Evolutionary conservation across 2,797 vertebrate species (phyloP), one percentile per base, ranked within the genome.

Genomic region (Xenopus petersii): DNA sequence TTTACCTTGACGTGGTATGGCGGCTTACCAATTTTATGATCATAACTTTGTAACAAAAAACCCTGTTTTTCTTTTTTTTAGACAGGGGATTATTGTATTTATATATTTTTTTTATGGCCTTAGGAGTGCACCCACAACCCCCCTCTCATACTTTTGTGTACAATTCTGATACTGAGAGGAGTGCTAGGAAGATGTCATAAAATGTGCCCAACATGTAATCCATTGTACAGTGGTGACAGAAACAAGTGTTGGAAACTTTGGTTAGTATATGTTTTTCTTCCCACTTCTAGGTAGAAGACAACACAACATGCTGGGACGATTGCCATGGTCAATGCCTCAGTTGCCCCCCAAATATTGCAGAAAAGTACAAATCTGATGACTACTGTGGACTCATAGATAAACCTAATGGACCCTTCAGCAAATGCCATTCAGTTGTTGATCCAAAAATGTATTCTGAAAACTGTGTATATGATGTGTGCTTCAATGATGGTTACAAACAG

Each of bases 391-490:
- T 83, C 8, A 65, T 87, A 1, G 5, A 30, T 1, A 10, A 60
- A 30, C 33, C 73, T 12, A 61, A 79, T 0, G 82, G 87, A 6
- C 83, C 91, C 1, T 97, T 97, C 10, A 2, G 55, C 0, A 1
- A 0, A 0, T 96, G 95, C 65, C 91, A 91, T 0, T 3, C 16
- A 1, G 3, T 79, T 54, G 0, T 95, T 30, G 55, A 88, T 48
- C 93, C 94, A 0, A 3, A 59, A 0, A 2, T 80, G 36, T 94
- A 92, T 58, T 77, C 92, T 81, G 63, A 92, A 15, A 89, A 84
- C 67, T 97, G 95, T 7, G 76, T 92, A 48, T 88, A 87, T 0
- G 94, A 96, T 76, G 75, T 95, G 72, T 95, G 93, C 60, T 36
- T 84, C 9, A 85, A 70, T 9, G 81, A 85, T 0, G 93, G 94